A percentile compares a stretch with the other conserved stretches of the same genome.
Conservation (phyloP, 2,888 invertebrate genomes). For the Stenodema calcarata region DNA sequence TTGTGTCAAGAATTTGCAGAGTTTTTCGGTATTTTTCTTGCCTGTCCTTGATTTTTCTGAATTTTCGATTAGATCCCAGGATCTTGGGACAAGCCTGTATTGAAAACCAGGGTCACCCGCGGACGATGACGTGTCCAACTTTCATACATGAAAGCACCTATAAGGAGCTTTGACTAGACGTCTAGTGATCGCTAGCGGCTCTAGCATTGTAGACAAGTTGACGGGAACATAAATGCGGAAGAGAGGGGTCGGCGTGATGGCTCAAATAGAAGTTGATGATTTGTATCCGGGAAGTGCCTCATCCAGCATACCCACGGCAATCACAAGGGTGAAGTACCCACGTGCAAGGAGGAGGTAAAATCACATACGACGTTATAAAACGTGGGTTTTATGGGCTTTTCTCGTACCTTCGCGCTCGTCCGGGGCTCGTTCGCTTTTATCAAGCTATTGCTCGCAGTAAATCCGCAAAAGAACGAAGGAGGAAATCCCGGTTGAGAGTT, state of each 20-base stretch:
- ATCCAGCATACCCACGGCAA: slow-evolving; percentile 51
- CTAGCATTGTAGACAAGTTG: slow-evolving; percentile 37
- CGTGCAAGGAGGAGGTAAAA: slow-evolving; percentile 22
- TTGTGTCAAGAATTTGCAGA: too few species aligned
- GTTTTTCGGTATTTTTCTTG: too few species aligned
- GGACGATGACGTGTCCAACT: too few species aligned
- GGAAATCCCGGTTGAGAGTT: neutral
- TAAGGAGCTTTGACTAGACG: neutral
- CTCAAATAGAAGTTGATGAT: slow-evolving; percentile 50
- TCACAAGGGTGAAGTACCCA: slow-evolving; percentile 46
- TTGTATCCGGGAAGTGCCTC: slow-evolving; percentile 50
- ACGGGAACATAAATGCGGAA: slow-evolving; percentile 47
- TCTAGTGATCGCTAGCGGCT: neutral
- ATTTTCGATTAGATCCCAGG: too few species aligned
- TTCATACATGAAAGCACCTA: too few species aligned
- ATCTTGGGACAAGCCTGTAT: too few species aligned
- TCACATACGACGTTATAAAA: slow-evolving; percentile 15
- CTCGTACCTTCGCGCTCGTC: neutral
- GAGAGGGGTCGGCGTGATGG: slow-evolving; percentile 43
- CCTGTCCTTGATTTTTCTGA: too few species aligned
- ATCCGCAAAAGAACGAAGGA: neutral
- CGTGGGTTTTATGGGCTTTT: slow-evolving; percentile 21
- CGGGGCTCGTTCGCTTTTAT: neutral
- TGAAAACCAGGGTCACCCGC: too few species aligned
- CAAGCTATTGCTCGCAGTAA: neutral